These are phyloP conservation scores for Dusona sp. DNA, from an alignment of 2,888 invertebrate genomes.

Conservation along the genomic window DNA sequence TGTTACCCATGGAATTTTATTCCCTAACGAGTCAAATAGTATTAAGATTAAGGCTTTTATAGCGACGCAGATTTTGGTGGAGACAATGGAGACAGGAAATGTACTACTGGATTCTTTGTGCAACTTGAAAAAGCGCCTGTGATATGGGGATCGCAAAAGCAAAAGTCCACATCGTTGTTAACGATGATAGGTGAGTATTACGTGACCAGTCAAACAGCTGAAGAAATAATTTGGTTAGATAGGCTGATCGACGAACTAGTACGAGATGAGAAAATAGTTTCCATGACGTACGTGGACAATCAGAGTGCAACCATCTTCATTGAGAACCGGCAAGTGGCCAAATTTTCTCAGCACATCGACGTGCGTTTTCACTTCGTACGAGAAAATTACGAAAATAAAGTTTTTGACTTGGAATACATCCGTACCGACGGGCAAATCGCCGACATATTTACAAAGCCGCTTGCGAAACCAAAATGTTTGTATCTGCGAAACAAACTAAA, in stretches of 20 bases:
- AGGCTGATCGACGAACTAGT: slow-evolving; percentile 51
- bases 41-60: slow-evolving; percentile 34
- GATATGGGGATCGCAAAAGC: slow-evolving; percentile 64
- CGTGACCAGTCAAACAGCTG: slow-evolving; percentile 55
- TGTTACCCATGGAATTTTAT: neutral
- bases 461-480: slow-evolving; percentile 39
- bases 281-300: slow-evolving; percentile 56
- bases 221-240: slow-evolving; percentile 60
- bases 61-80: slow-evolving; percentile 68
- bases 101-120: slow-evolving; percentile 66
- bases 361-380: slow-evolving; percentile 62
- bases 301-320: slow-evolving; percentile 60
- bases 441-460: slow-evolving; percentile 55
- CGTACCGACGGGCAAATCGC: slow-evolving; percentile 38
- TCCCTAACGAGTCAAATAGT: neutral
- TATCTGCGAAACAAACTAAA: slow-evolving; percentile 23
- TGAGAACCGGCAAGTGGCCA: slow-evolving; percentile 57
- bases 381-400: slow-evolving; percentile 36
- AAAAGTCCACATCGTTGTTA: slow-evolving; percentile 63
- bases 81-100: slow-evolving; percentile 60
- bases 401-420: slow-evolving; percentile 39
- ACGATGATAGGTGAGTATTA: slow-evolving; percentile 67
- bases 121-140: slow-evolving; percentile 59
- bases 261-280: neutral
- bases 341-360: slow-evolving; percentile 62